Base-by-base conservation (phyloP, 2,888 invertebrate genomes). In the Drosophila barbarae region DNA sequence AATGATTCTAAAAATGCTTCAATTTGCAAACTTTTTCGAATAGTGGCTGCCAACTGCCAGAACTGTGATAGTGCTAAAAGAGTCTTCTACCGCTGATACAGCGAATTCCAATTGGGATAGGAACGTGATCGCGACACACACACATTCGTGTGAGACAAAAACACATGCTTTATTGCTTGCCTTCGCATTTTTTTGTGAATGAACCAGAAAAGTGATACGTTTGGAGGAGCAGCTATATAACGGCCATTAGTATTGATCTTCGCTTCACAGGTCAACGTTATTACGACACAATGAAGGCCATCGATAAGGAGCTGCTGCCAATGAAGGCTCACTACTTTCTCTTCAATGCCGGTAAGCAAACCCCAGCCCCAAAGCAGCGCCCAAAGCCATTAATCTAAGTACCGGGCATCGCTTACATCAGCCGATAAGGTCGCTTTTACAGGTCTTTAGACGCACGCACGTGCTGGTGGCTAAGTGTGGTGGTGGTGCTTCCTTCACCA, bases 321-420 rank as follows among this genome's bases (percentile, higher is more conserved):
- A 93, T 97, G 87, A 97, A 97, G 89, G 94, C 93, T 2, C 97
- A 96, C 90, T 97, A 93, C 89, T 96, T 97, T 88, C 90, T 96
- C 55, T 96, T 94, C 86, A 95, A 95, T 92, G 96, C 95, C 87
- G 96, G 96, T 96, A 90, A 91, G 91, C 26, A 9, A 21, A 2
- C n/a, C 10, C 46, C 47, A 7, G 18, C 3, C 3, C n/a, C 15
- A 84, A 52, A 23, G 7, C 34, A 36, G 12, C 44, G 18, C 26
- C 15, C 18, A 32, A 68, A 50, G 39, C 35, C 41, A 67, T 67
- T 67, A 67, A 36, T 32, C 10, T 42, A 30, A 67, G 47, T 53
- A 59, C 51, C 59, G 32, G 42, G 42, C 42, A 66, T 55, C 44
- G 61, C 39, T 69, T 61, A 64, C 54, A 63, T 63, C 55, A 69